Percentiles rank a stretch among this genome's conserved stretches.
Evolutionary conservation across 2,888 invertebrate species (phyloP).

Genomic region (Orgyia antiqua): DNA sequence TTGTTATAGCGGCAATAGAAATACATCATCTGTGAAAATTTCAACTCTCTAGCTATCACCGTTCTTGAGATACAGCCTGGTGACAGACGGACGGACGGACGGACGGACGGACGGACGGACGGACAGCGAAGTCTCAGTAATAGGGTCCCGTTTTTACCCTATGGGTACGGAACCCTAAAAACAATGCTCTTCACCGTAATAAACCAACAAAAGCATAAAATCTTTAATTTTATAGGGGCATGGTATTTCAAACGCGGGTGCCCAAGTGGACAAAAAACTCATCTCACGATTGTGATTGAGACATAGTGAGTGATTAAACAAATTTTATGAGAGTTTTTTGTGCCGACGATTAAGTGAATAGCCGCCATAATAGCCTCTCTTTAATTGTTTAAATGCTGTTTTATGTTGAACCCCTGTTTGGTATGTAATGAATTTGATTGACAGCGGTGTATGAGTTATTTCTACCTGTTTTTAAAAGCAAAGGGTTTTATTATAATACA

Average conservation of each 20-base stretch:
- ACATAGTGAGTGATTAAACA: constrained; percentile 36
- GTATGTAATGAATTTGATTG: constrained; percentile 23
- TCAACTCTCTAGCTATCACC: too few relatives aligned
- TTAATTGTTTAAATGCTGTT: constrained; percentile 49
- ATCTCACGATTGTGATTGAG: constrained; percentile 20
- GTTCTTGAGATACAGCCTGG: too few relatives aligned
- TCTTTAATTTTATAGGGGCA: constrained; percentile 20
- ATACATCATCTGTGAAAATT: too few relatives aligned
- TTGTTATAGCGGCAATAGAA: too few relatives aligned
- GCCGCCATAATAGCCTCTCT: constrained; percentile 50
- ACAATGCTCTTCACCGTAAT: constrained; percentile 1
- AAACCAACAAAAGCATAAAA: constrained; percentile 9
- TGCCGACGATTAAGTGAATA: constrained; percentile 49
- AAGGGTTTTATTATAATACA: too few relatives aligned
- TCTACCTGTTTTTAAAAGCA: too few relatives aligned
- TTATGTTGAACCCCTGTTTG: constrained; percentile 27
- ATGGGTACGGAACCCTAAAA: too few relatives aligned
- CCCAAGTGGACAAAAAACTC: constrained; percentile 27
- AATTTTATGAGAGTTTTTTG: constrained; percentile 45
- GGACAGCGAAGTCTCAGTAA: too few relatives aligned
- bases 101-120: too few relatives aligned
- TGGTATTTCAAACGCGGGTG: constrained; percentile 24
- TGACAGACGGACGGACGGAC: too few relatives aligned
- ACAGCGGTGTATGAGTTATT: constrained; percentile 8
- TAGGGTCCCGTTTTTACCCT: too few relatives aligned